Base-by-base conservation (phyloP, 2,797 vertebrate genomes). In the Schizopygopsis pylzovi region DNA sequence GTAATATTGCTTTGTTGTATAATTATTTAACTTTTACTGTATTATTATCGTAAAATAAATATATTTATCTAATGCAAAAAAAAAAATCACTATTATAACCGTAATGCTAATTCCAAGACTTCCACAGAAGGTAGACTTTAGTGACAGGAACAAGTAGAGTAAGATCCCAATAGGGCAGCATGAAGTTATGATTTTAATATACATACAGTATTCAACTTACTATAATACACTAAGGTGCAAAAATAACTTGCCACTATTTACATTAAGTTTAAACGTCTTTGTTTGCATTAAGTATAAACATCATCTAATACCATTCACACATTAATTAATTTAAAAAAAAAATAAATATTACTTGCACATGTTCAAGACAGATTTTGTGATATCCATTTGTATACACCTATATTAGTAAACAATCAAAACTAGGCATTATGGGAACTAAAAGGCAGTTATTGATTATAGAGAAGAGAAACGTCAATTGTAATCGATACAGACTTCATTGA, bases 371-470 rank as follows among this genome's bases (percentile, higher is more conserved):
- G 3, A 10, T 45, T 25, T 45, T 25, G 16, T 82, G 39, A 71
- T 82, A 73, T 39, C 15, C n/a, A 68, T 56, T 82, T 25, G 28
- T 63, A 47, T 33, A 78, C n/a, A 56, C 43, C 5, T 59, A 59
- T 1, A 0, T 8, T 15, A 33, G n/a, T 13, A 39, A 20, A 33
- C 4, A n/a, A 45, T 45, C 73, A 45, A 79, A 45, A 61, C 15
- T 25, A 59, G 39, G n/a, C 52, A 79, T 47, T 54, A 33, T 2
- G 0, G 25, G 63, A 56, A 56, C 76, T 71, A 71, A 47, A 49
- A 33, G 25, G 15, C 47, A 16, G 65, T 25, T 43, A 79, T 79
- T 85, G 83, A 79, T 85, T 84, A 79, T 45, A 84, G 12, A 67
- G 79, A 54, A 79, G 39, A 68, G 25, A 79, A 59, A 41, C 10